A percentile compares a stretch with the other conserved stretches of the same genome.
phyloP scores from a whole-genome alignment of 1,140 invertebrate species.

The Harlomillsia oculata region DNA sequence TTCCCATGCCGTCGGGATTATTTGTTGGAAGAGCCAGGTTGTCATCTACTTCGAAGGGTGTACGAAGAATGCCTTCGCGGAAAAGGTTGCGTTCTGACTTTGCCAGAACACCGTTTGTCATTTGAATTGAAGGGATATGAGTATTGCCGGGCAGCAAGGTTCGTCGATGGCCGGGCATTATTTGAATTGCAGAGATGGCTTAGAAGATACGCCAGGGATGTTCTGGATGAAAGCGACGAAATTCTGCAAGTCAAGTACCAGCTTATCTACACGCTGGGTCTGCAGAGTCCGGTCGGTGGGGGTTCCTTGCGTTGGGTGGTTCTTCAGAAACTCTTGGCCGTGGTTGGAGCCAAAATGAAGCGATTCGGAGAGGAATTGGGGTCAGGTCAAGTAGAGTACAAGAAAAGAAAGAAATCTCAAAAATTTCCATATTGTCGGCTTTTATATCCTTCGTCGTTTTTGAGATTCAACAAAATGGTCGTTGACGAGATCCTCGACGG shows the following conservation, averaged over 20 bases:
- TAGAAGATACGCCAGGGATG: background rate
- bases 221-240: slow-evolving; percentile 26
- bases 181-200: background rate
- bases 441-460: background rate
- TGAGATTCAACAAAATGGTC: background rate
- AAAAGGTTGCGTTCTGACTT: slow-evolving; percentile 15
- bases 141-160: background rate
- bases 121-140: slow-evolving; percentile 19
- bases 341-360: background rate
- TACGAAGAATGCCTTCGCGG: slow-evolving; percentile 15
- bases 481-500: background rate
- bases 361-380: background rate
- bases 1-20: slow-evolving; percentile 27
- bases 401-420: background rate
- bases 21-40: background rate
- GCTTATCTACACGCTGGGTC: slow-evolving; percentile 16
- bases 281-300: slow-evolving; percentile 5
- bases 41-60: background rate
- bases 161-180: background rate
- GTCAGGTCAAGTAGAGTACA: background rate
- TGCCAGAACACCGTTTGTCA: slow-evolving; percentile 22
- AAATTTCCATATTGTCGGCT: slow-evolving; percentile 5
- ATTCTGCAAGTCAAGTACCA: slow-evolving; percentile 21
- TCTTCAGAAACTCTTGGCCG: slow-evolving; percentile 4
- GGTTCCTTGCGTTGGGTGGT: slow-evolving; percentile 7